A percentile compares a stretch with the other conserved stretches of the same genome.
Conservation (phyloP, 1,140 invertebrate species). For the Cyrtorhinus lividipennis region DNA sequence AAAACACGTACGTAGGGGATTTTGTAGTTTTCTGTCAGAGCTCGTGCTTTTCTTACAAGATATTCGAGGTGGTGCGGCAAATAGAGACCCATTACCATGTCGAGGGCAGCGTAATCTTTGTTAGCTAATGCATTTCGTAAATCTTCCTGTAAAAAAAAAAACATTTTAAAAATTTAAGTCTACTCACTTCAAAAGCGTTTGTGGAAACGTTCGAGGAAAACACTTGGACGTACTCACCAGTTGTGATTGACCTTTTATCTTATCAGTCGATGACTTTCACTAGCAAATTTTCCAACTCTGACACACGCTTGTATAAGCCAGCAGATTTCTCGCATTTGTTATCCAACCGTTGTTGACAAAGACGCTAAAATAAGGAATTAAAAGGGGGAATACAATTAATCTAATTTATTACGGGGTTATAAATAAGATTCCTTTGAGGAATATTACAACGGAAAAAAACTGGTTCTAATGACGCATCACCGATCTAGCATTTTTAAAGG, state of each 20-base stretch:
- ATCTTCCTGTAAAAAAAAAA: neutral
- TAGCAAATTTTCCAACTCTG: neutral
- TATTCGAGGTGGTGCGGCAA: constrained; percentile 15
- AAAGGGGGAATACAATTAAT: too few species aligned
- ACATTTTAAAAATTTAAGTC: too few species aligned
- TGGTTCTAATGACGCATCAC: too few species aligned
- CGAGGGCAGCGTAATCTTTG: constrained; percentile 9
- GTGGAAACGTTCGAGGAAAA: too few species aligned
- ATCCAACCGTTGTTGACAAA: neutral
- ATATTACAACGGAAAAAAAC: too few species aligned
- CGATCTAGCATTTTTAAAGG: too few species aligned
- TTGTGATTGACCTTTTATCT: neutral
- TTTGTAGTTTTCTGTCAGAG: constrained; percentile 14
- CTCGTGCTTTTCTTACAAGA: constrained; percentile 17
- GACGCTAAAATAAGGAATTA: neutral
- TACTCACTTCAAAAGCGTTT: too few species aligned
- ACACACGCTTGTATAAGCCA: neutral
- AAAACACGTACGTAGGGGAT: constrained; percentile 21
- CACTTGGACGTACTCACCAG: too few species aligned
- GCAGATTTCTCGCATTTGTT: neutral
- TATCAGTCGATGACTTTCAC: neutral
- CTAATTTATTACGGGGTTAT: too few species aligned
- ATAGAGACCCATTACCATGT: constrained; percentile 16
- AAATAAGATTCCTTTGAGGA: too few species aligned
- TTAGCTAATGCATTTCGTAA: neutral